Percentiles rank a stretch among this genome's conserved stretches.
Evolutionary conservation across 2,113 vertebrate species (phyloP).

Genomic region (Gymnarchus niloticus): DNA sequence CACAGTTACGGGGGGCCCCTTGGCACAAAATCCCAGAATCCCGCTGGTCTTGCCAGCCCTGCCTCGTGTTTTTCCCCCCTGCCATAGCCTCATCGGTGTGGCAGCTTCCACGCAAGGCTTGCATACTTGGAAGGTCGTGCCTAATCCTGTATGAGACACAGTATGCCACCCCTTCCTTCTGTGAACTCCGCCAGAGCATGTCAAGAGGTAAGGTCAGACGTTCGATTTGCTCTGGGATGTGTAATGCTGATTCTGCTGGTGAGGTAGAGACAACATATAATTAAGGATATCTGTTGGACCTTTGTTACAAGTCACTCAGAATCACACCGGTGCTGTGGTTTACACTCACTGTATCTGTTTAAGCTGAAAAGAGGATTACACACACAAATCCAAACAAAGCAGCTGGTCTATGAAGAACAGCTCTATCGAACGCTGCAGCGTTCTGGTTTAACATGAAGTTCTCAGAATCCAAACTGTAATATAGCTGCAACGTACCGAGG

Average conservation of each 20-base stretch:
- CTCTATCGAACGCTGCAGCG: conserved; percentile 19
- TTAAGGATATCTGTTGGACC: not conserved
- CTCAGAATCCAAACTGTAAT: conserved; percentile 29
- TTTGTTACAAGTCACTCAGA: conserved; percentile 28
- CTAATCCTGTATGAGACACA: not conserved
- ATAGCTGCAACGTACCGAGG: not conserved
- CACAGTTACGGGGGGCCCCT: not conserved
- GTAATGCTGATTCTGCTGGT: conserved; percentile 9
- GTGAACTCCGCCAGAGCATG: not conserved
- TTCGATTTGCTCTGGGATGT: not conserved
- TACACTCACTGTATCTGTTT: conserved; percentile 42
- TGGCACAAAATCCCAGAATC: too few relatives aligned
- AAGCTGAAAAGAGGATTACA: conserved; percentile 56
- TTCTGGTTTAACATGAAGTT: conserved; percentile 13
- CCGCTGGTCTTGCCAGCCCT: not conserved
- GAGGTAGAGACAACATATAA: conserved; percentile 14
- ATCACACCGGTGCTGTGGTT: conserved; percentile 34
- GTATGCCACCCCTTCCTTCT: not conserved
- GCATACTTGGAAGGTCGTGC: not conserved
- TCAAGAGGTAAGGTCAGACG: not conserved
- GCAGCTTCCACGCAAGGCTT: not conserved
- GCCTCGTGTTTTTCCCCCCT: not conserved
- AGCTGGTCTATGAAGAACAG: conserved; percentile 21
- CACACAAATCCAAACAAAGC: conserved; percentile 44
- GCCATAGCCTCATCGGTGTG: not conserved